Base-by-base conservation (phyloP, 2,888 invertebrate genomes). In the Philopedon plagiatum region DNA sequence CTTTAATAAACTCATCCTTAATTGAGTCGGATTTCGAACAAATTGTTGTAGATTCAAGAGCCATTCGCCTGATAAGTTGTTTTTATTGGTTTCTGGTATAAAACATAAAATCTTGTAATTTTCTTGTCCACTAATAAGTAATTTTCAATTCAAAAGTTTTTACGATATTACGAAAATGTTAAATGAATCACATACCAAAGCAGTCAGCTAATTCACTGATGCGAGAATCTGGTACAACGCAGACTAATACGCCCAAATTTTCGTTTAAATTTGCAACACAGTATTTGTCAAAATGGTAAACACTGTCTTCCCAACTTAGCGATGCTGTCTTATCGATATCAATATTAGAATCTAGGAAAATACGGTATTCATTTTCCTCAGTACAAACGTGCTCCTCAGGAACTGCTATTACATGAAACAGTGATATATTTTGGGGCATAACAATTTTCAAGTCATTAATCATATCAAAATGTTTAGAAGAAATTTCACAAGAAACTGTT, bases 401-500 rank as follows among this genome's bases (percentile, higher is more conserved):
- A 0, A 78, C 76, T 5, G 68, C 15, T n/a, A 79, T 73, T 23
- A 79, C 78, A 44, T 76, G 51, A 32, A 67, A 74, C 9, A 34
- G 13, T 11, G 58, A 19, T 9, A 60, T n/a, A 15, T 49, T 49
- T 34, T 18, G 9, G 5, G 21, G 15, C 2, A 60, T 13, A 5
- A 60, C 67, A 13, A 23, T 13, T 23, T 49, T 7, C 29, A 60
- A 11, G 18, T 58, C 60, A 23, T 32, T n/a, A 15, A 5, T 11
- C 5, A 34, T n/a, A 49, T 58, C 8, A 13, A 54, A 8, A 13
- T 13, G n/a, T 13, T 39, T 39, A 39, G n/a, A 13, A 3, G 5
- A n/a, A 13, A 13, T 2, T 39, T 39, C 13, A 13, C 39, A 39
- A 3, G 39, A 13, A 3, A 5, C 1, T 39, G n/a, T 39, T 2